Percentiles rank a stretch among this genome's conserved stretches.
These are phyloP conservation scores for Chironomus riparius DNA, from an alignment of 2,888 invertebrate species.

Conservation along the genomic window DNA sequence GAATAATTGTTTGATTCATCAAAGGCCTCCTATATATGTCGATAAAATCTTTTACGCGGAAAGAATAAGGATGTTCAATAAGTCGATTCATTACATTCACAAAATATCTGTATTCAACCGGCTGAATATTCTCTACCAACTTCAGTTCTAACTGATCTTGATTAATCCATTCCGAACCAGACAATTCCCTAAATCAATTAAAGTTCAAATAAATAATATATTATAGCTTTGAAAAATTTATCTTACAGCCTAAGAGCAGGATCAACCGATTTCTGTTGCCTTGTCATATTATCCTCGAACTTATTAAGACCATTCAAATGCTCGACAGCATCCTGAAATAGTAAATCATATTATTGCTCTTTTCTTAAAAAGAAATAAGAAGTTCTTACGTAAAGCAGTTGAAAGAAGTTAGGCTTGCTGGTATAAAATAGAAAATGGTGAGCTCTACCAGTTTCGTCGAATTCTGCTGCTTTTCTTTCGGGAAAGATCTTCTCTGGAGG, in stretches of 20 bases:
- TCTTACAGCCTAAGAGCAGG: constrained; percentile 45
- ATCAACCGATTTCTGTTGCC: constrained; percentile 53
- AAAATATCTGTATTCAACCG: constrained; percentile 64
- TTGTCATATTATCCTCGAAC: constrained; percentile 61
- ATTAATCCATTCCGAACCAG: constrained; percentile 55
- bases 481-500: constrained; percentile 83
- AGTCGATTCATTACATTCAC: constrained; percentile 63
- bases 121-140: constrained; percentile 58
- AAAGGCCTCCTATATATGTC: constrained; percentile 56
- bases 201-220: too few relatives aligned
- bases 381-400: constrained; percentile 59
- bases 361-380: constrained; percentile 32
- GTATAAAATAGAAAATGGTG: constrained; percentile 90
- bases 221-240: too few relatives aligned
- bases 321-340: constrained; percentile 50
- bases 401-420: constrained; percentile 73
- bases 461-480: constrained; percentile 75
- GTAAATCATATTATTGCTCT: constrained; percentile 39
- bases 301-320: constrained; percentile 56
- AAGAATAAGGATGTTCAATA: constrained; percentile 59
- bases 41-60: constrained; percentile 62
- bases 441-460: constrained; percentile 84
- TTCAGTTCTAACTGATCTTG: constrained; percentile 55
- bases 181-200: constrained; percentile 35
- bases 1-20: constrained; percentile 48